Evolutionary conservation across 2,797 vertebrate genomes (phyloP), one percentile per base, ranked within the genome.

Genomic region (Anas georgica): DNA sequence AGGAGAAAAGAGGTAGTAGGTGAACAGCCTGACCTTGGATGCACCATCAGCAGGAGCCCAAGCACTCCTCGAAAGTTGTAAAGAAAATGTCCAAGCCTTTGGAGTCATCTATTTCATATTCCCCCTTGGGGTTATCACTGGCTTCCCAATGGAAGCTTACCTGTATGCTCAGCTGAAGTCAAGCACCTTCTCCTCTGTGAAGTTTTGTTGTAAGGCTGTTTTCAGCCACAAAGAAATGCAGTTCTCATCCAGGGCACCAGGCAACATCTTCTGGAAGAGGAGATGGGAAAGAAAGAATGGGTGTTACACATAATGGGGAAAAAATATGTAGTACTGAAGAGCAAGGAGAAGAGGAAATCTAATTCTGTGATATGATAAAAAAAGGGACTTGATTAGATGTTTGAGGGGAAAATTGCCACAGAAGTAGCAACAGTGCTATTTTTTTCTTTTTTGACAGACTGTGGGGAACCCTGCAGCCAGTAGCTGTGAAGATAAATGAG

Each of bases 81-180:
- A 94, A 88, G 85, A 92, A 95, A 94, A 91, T 90, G 80, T 67
- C 85, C 87, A 68, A 93, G 66, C 69, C 73, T 92, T 90, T 83
- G 63, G 91, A 74, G 85, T 78, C 91, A 86, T 73, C 69, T 85
- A 83, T 91, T 93, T 91, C 56, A 50, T 87, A 88, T 88, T 78
- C 75, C 56, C 74, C 62, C 54, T 52, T 69, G 74, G 89, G 63
- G 11, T 83, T 88, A 75, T 91, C 3, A 3, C 31, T 5, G 4
- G 35, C 78, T 81, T 93, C 70, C 66, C 76, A 66, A 59, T 77
- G 50, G 46, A 95, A 59, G 50, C 55, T 91, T 2, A 12, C 46
- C 62, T 83, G 20, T 59, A 78, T 14, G 35, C 68, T 63, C 82
- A 80, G 86, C 82, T 87, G 82, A 95, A 91, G 87, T 92, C 10